Base-by-base conservation (phyloP, 2,888 invertebrate genomes). In the Mesorhabditis sp. region DNA sequence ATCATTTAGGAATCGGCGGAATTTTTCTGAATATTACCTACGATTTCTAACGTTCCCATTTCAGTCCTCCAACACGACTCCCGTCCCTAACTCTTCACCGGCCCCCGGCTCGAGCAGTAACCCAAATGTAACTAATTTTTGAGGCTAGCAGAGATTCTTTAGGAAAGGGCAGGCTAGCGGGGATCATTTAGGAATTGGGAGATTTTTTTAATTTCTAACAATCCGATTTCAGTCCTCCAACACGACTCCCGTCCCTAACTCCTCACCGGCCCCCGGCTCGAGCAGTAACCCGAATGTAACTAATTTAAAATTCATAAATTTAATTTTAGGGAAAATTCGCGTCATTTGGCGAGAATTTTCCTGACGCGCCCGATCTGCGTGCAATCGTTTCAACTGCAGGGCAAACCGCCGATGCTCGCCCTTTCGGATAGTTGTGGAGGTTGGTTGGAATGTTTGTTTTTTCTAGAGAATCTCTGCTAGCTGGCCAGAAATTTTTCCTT, bases 361-460 rank as follows among this genome's bases (percentile, higher is more conserved):
- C 72, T 80, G 66, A 80, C 79, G 42, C 73, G 78, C 10, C 79
- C 79, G 62, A 79, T 79, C 68, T 78, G 78, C 58, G 78, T 79
- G 43, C 74, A 74, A 58, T 64, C 78, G 42, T 79, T 78, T 68
- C 72, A 71, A 42, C 76, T 76, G 4, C 61, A 68, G n/a, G 63
- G 68, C 45, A 68, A 70, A 43, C 72, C 69, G 28, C 71, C 74
- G 43, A 70, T 69, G 65, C 69, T 79, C 43, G 78, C 77, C 42
- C 72, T 79, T 15, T 75, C 77, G 7, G 79, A 79, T 66, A 76
- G 76, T 70, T 79, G 79, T 74, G 79, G 79, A 69, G 79, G 79
- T 79, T 43, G 7, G 45, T 7, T 13, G 10, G n/a, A 28, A 28
- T 28, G 1, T 64, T 10, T n/a, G 4, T 58, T 67, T 7, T 7